A percentile compares a stretch with the other conserved stretches of the same genome.
Conservation (phyloP, 2,888 invertebrate species). For the Amblyjoppa proteus region DNA sequence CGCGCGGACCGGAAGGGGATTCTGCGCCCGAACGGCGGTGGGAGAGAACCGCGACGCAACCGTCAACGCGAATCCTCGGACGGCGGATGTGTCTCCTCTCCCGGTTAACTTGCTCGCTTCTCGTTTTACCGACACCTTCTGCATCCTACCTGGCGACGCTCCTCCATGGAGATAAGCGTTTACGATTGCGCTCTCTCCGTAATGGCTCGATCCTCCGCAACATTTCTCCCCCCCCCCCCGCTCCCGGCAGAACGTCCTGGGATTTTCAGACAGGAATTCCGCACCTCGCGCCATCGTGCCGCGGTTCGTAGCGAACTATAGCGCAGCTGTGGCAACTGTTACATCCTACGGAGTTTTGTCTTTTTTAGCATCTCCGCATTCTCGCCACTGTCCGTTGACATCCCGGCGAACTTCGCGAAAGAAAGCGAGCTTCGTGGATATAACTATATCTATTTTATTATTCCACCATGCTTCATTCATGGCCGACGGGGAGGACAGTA, state of each 20-base stretch:
- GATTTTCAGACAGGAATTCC: constrained; percentile 21
- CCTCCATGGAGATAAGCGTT: constrained; percentile 67
- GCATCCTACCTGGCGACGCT: constrained; percentile 23
- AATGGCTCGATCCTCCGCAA: constrained; percentile 38
- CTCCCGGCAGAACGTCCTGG: not conserved
- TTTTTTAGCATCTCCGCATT: not conserved
- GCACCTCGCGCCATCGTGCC: not conserved
- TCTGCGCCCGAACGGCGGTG: not conserved
- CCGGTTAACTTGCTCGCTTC: constrained; percentile 14
- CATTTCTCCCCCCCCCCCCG: constrained; percentile 5
- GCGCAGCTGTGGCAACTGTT: not conserved
- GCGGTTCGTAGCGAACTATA: not conserved
- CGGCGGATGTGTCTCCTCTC: constrained; percentile 18
- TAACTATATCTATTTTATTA: constrained; percentile 3
- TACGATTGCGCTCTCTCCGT: constrained; percentile 48
- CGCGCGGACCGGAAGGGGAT: constrained; percentile 22
- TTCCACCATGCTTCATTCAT: constrained; percentile 15
- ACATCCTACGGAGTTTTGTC: not conserved
- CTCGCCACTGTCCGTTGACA: not conserved
- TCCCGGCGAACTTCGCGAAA: not conserved
- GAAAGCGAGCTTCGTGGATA: not conserved
- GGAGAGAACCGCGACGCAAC: constrained; percentile 26
- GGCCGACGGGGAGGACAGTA: not conserved
- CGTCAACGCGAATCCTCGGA: constrained; percentile 44
- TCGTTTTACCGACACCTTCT: constrained; percentile 14